Evolutionary conservation across 2,797 vertebrate genomes (phyloP).

Genomic region (Pangasius mekongensis): DNA sequence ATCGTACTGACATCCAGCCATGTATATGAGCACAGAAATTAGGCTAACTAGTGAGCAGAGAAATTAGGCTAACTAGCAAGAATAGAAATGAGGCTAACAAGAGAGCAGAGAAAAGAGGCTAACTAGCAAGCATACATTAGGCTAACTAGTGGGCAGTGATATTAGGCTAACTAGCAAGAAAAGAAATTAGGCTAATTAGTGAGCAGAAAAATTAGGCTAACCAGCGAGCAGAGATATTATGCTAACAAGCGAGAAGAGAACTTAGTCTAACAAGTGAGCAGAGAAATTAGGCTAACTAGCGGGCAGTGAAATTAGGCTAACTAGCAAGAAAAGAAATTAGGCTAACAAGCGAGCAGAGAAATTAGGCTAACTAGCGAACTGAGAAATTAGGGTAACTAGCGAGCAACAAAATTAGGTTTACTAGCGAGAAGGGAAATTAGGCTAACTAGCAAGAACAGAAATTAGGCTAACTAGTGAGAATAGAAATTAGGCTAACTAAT

Average conservation of each 20-base stretch:
- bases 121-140: not conserved
- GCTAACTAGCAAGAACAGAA: not conserved
- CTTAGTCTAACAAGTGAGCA: not conserved
- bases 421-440: not conserved
- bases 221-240: not conserved
- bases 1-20: not conserved
- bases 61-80: not conserved
- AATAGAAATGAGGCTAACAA: not conserved
- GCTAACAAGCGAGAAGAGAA: not conserved
- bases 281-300: not conserved
- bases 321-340: not conserved
- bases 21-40: not conserved
- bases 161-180: too few species aligned
- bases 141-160: not conserved
- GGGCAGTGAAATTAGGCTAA: not conserved
- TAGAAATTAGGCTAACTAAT: not conserved
- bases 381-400: not conserved
- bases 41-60: not conserved
- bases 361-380: not conserved
- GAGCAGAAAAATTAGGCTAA: not conserved
- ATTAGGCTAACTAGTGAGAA: not conserved
- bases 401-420: too few species aligned
- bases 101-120: not conserved
- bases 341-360: not conserved
- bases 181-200: not conserved